Evolutionary conservation across 1,140 invertebrate genomes (phyloP).

Genomic region (Drosophila tropicalis): DNA sequence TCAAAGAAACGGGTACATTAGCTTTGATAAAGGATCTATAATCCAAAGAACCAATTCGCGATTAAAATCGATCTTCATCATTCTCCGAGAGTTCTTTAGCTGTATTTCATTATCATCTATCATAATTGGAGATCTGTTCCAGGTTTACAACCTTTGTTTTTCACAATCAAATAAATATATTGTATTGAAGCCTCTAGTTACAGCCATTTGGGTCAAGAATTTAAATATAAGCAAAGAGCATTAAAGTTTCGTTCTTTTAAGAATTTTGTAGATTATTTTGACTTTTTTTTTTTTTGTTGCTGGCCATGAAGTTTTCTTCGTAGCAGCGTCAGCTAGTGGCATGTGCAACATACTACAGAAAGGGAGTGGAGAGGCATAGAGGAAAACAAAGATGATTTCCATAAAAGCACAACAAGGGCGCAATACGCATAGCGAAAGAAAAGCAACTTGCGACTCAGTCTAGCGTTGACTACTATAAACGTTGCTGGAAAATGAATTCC

Average conservation of each 20-base stretch:
- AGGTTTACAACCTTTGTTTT: too few species aligned
- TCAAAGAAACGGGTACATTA: not conserved
- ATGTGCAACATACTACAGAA: constrained; percentile 32
- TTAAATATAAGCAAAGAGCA: not conserved
- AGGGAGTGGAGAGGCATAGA: not conserved
- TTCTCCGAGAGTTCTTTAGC: too few species aligned
- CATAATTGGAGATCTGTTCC: too few species aligned
- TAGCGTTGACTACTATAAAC: not conserved
- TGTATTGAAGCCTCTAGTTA: too few species aligned
- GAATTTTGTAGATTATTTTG: not conserved
- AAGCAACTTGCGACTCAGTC: constrained; percentile 18
- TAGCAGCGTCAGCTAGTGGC: constrained; percentile 21
- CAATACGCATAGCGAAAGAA: constrained; percentile 36
- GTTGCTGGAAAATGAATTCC: not conserved
- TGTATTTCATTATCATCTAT: too few species aligned
- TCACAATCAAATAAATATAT: too few species aligned
- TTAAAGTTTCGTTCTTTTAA: too few species aligned
- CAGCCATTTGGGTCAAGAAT: too few species aligned
- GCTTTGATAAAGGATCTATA: not conserved
- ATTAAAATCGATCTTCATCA: too few species aligned
- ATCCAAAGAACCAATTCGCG: too few species aligned
- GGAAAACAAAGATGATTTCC: constrained; percentile 51
- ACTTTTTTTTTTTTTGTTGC: not conserved
- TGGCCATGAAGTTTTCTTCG: constrained; percentile 44
- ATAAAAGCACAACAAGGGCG: constrained; percentile 65